A percentile compares a stretch with the other conserved stretches of the same genome.
These are phyloP conservation scores for Hepsetus odoe DNA, from an alignment of 2,113 vertebrate species.

Conservation along the genomic window DNA sequence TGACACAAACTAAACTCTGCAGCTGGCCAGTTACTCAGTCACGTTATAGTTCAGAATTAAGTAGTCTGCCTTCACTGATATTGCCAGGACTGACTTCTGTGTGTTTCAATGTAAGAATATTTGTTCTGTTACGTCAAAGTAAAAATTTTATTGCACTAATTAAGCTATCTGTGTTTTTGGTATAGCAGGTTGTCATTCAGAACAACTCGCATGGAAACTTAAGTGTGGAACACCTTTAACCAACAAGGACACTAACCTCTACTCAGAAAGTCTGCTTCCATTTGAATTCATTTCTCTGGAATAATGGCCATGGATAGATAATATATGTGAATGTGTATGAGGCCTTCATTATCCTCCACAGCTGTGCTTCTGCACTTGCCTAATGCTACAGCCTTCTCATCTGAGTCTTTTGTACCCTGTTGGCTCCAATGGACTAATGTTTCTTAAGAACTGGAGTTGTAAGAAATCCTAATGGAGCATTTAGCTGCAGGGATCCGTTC, in stretches of 20 bases:
- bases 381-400: constrained; percentile 12
- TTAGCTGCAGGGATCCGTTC: constrained; percentile 19
- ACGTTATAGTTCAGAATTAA: not conserved
- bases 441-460: constrained; percentile 9
- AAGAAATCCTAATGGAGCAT: constrained; percentile 16
- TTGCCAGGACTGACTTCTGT: not conserved
- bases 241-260: constrained; percentile 64
- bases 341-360: constrained; percentile 20
- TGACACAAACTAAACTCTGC: constrained; percentile 47
- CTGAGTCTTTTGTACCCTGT: not conserved
- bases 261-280: constrained; percentile 43
- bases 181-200: not conserved
- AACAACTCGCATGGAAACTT: constrained; percentile 1
- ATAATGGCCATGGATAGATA: constrained; percentile 6
- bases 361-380: not conserved
- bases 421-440: not conserved
- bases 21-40: constrained; percentile 2
- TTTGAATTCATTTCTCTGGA: not conserved
- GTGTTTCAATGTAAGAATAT: not conserved
- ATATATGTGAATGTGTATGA: constrained; percentile 31
- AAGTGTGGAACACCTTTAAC: constrained; percentile 28
- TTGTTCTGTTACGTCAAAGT: not conserved
- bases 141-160: not conserved
- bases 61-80: not conserved
- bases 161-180: not conserved